These are phyloP conservation scores for Dendroctonus ponderosae DNA, from an alignment of 1,140 invertebrate species.

Conservation along the genomic window DNA sequence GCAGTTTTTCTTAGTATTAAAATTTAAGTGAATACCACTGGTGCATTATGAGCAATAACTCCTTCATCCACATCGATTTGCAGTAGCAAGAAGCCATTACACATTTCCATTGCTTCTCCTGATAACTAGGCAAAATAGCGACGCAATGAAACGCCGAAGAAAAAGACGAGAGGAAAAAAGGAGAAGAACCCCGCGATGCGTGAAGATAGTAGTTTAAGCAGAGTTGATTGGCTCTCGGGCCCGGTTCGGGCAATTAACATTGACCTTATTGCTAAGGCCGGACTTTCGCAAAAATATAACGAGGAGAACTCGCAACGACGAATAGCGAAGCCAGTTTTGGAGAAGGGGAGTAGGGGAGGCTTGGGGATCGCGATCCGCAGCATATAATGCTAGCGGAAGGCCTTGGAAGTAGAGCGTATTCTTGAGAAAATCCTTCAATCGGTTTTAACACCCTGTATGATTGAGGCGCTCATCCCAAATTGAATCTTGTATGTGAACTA, in stretches of 20 bases:
- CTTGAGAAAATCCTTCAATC: too few relatives aligned
- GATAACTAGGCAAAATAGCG: slow-evolving; percentile 28
- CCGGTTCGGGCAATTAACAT: slow-evolving; percentile 31
- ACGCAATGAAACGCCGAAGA: slow-evolving; percentile 6
- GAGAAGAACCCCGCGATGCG: slow-evolving; percentile 22
- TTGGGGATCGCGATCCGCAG: too few relatives aligned
- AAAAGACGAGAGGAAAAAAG: slow-evolving; percentile 8
- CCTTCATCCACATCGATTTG: background rate
- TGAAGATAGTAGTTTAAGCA: slow-evolving; percentile 34
- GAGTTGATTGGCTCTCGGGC: slow-evolving; percentile 28
- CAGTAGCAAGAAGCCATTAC: slow-evolving; percentile 29
- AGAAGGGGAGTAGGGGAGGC: slow-evolving; percentile 13
- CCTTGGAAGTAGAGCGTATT: too few relatives aligned
- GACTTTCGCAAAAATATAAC: slow-evolving; percentile 34
- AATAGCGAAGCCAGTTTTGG: slow-evolving; percentile 26
- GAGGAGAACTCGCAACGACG: slow-evolving; percentile 25
- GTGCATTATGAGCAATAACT: too few relatives aligned
- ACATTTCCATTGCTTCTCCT: slow-evolving; percentile 12
- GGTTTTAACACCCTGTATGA: too few relatives aligned
- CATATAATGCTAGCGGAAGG: too few relatives aligned
- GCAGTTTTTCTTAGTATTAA: too few relatives aligned
- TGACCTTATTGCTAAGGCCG: slow-evolving; percentile 33
- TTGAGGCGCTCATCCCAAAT: too few relatives aligned
- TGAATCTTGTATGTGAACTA: too few relatives aligned
- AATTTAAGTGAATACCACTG: too few relatives aligned